Evolutionary conservation across 92 coral and sea anemone species (phyloP).

Genomic region (Anthopleura xanthogrammica): DNA sequence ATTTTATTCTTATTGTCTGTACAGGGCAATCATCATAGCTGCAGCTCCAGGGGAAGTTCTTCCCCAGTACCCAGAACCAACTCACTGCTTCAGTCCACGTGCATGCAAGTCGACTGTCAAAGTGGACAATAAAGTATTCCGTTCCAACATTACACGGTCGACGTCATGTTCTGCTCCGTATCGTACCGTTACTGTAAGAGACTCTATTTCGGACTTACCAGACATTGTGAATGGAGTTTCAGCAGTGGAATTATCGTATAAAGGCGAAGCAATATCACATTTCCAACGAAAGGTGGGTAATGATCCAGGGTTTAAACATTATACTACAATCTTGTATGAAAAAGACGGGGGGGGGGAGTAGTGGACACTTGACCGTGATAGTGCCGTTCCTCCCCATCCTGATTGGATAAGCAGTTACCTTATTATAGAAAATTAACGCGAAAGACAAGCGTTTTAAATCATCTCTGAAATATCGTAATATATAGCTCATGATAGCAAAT

Average conservation of each 20-base stretch:
- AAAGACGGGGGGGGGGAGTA: no score
- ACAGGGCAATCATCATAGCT: constrained; percentile 92
- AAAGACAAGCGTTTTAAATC: no score
- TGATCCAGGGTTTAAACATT: no score
- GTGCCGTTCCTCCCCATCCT: no score
- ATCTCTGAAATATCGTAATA: no score
- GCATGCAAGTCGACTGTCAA: constrained; percentile 84
- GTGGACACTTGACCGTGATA: no score
- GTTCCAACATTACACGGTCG: constrained; percentile 86
- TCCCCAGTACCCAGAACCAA: constrained; percentile 94
- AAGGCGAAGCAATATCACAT: constrained; percentile 87
- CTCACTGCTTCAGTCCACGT: constrained; percentile 93
- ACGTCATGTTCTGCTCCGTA: constrained; percentile 88
- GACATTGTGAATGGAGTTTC: constrained; percentile 85
- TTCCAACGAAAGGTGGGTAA: constrained; percentile 85
- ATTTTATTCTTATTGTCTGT: not conserved
- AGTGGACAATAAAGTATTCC: constrained; percentile 82
- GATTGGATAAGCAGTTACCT: no score
- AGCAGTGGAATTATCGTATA: constrained; percentile 62
- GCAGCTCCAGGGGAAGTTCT: constrained; percentile 97
- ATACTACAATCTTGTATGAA: no score
- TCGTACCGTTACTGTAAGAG: constrained; percentile 94
- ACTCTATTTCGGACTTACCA: constrained; percentile 97
- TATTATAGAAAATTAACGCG: no score
- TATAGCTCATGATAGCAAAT: no score